Percentiles rank a stretch among this genome's conserved stretches.
Evolutionary conservation across 2,888 invertebrate species (phyloP).

Genomic region (Cheilosia vernalis): DNA sequence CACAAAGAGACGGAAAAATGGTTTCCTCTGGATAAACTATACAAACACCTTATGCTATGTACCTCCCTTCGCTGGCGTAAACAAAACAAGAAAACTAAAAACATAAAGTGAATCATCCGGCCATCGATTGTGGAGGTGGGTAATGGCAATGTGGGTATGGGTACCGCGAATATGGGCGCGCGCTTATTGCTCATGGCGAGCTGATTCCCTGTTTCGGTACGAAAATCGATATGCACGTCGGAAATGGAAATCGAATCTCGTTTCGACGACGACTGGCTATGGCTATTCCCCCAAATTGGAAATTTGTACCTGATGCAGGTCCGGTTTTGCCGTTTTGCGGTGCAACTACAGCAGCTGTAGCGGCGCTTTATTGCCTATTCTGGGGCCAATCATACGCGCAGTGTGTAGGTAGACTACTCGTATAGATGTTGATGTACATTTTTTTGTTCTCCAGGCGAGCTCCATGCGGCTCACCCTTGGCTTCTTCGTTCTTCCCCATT

Average conservation of each 20-base stretch:
- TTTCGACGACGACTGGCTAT: conserved; percentile 5
- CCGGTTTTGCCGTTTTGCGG: conserved; percentile 46
- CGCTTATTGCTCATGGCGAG: conserved; percentile 51
- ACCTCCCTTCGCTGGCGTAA: conserved; percentile 44
- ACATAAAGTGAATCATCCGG: conserved; percentile 59
- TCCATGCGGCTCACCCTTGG: background rate
- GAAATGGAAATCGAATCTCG: conserved; percentile 67
- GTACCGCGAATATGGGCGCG: conserved; percentile 66
- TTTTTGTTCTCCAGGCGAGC: background rate
- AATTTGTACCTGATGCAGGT: conserved; percentile 42
- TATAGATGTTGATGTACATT: background rate
- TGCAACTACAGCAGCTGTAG: conserved; percentile 43
- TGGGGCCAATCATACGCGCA: conserved; percentile 14
- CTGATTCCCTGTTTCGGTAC: conserved; percentile 16
- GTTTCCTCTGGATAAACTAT: conserved; percentile 1
- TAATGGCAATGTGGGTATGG: conserved; percentile 13
- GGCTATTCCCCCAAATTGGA: conserved; percentile 27
- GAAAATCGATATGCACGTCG: conserved; percentile 66
- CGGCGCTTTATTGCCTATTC: conserved; percentile 30
- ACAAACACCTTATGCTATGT: conserved; percentile 1
- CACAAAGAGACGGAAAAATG: conserved; percentile 4
- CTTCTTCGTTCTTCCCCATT: background rate
- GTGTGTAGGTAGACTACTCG: conserved; percentile 5
- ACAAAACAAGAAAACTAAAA: conserved; percentile 53
- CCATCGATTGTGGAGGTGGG: conserved; percentile 35